Evolutionary conservation across 2,797 vertebrate genomes (phyloP), one percentile per base, ranked within the genome.

Genomic region (Scomberomorus guttatus): DNA sequence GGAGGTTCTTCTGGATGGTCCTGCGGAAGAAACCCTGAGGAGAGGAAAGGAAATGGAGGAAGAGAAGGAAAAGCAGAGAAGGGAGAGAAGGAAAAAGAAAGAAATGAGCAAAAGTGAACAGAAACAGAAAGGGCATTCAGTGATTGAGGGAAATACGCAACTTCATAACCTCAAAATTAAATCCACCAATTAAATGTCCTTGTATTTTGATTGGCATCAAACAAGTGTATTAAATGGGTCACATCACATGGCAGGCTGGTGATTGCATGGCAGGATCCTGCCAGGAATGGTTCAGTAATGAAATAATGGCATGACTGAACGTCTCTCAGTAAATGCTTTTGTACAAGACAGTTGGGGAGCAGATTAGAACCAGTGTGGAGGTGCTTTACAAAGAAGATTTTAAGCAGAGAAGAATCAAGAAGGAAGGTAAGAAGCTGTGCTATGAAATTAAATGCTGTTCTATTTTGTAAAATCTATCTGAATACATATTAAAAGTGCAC

Each of bases 1-100:
- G 97, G 87, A 99, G 96, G 92, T 98, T 99, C 94, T 99, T 99
- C 95, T 99, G 98, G 90, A 99, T 99, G 90, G 98, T 99, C 87
- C 98, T 96, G 50, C 98, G 97, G 90, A 99, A 99, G 92, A 99
- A 99, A 65, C 98, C 98, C 98, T 99, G 88, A 5, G 34, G 15
- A 64, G 11, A 63, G 22, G n/a, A n/a, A 59, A 29, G 11, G 27
- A 73, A 20, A 68, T 0, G 11, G n/a, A 20, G 25, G n/a, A 54
- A 17, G 15, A 39, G 4, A 20, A 2, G 4, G 37, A 15, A 20
- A 34, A 29, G 13, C 27, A 60, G 48, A 61, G 58, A 27, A 32
- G 5, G 20, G 8, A n/a, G 32, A 10, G n/a, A n/a, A 17, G 0
- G 7, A 22, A 15, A 12, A 2, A 44, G 20, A 22, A 7, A 6